Conservation (phyloP, 1,140 invertebrate genomes). For the Anastatus disparis region DNA sequence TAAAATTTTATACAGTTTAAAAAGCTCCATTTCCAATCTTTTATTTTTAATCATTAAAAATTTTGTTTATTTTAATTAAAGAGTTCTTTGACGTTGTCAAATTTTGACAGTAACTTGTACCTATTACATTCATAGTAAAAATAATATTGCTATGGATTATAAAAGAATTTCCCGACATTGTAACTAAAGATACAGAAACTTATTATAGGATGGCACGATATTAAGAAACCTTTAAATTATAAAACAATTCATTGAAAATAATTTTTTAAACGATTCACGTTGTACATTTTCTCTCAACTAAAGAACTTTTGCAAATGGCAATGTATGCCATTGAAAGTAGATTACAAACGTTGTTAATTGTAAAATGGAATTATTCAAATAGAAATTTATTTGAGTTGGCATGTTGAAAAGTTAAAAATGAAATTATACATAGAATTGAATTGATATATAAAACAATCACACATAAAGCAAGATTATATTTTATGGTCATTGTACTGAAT, state of each 20-base stretch:
- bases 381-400: background rate
- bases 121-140: too few species aligned
- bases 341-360: background rate
- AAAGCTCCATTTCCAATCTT: too few species aligned
- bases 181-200: too few species aligned
- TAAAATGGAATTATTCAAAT: background rate
- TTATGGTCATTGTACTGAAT: conserved; percentile 7
- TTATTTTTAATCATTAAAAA: too few species aligned
- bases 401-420: background rate
- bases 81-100: too few species aligned
- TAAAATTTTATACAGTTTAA: too few species aligned
- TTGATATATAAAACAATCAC: conserved; percentile 15
- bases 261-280: conserved; percentile 5
- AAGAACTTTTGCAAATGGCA: conserved; percentile 6
- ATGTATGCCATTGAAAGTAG: conserved; percentile 29
- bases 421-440: conserved; percentile 13
- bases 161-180: too few species aligned
- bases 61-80: too few species aligned
- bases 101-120: too few species aligned
- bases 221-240: too few species aligned
- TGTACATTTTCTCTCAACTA: background rate
- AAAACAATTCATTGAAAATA: background rate
- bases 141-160: too few species aligned
- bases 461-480: conserved; percentile 22
- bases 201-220: too few species aligned